Evolutionary conservation across 2,888 invertebrate genomes (phyloP).

Genomic region (Galeopsomyia nigrocyanea): DNA sequence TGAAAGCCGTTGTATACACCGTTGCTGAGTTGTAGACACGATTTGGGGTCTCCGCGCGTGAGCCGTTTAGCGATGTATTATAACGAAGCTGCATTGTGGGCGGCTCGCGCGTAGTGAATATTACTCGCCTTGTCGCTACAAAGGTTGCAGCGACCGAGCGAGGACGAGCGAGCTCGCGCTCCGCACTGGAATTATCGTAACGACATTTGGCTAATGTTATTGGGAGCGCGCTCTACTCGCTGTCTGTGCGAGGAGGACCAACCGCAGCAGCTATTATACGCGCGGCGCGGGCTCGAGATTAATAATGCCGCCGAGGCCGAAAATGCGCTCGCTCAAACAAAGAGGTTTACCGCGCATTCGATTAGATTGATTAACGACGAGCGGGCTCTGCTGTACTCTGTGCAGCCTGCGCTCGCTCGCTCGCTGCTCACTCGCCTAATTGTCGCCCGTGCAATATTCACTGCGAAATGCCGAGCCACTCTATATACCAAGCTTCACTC

Average conservation of each 20-base stretch:
- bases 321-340: constrained; percentile 31
- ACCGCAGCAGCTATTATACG: constrained; percentile 47
- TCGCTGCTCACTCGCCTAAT: constrained; percentile 33
- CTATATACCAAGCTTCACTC: background rate
- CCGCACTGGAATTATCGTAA: constrained; percentile 48
- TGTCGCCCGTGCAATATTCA: constrained; percentile 41
- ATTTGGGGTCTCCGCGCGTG: too few species aligned
- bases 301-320: constrained; percentile 52
- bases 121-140: too few species aligned
- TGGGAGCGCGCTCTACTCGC: constrained; percentile 43
- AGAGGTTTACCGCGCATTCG: constrained; percentile 49
- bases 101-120: too few species aligned
- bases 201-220: constrained; percentile 62
- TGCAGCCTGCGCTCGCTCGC: background rate
- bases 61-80: too few species aligned
- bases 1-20: too few species aligned
- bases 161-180: background rate
- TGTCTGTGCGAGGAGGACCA: background rate
- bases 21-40: too few species aligned
- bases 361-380: constrained; percentile 55
- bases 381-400: constrained; percentile 7
- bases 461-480: constrained; percentile 16
- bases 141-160: too few species aligned
- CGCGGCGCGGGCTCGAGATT: constrained; percentile 54
- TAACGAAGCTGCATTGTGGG: too few species aligned